Evolutionary conservation across 2,888 invertebrate genomes (phyloP), one percentile per base, ranked within the genome.

Genomic region (Caradrina clavipalpis): DNA sequence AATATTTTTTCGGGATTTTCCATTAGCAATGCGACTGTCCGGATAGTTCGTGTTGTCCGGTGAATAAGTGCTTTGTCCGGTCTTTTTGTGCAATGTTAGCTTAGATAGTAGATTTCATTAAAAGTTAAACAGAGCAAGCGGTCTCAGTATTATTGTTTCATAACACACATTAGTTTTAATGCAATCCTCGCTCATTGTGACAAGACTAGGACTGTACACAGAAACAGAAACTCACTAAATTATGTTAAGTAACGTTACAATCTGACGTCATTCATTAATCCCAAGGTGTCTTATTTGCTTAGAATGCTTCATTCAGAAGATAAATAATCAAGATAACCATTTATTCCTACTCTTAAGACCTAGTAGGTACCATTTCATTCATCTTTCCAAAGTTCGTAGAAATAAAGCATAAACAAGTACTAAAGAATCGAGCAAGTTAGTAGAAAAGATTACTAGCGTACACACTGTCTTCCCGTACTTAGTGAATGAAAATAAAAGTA

Each of bases 1-100:
- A 91, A 93, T 94, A 94, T 94, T 95, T 95, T 95, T 96, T 95
- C 92, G 92, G 94, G 91, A 91, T 92, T 95, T 89, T 93, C 94
- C 95, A 95, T 95, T 95, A 95, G 92, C 92, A 91, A 88, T 91
- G 94, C 90, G 91, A 90, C 91, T 90, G 92, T 89, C 82, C 90
- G 89, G 86, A 90, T 90, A 91, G 92, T 90, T 89, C 88, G 86
- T 86, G 90, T 88, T 87, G 89, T 88, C 87, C 87, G 86, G 84
- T 87, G 88, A 88, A 89, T 89, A 89, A 90, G 88, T 89, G 89
- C 86, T 88, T 87, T 87, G 86, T 85, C 82, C 78, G 83, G 77
- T 85, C 87, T 90, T 89, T 89, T 89, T 89, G 85, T 80, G 73
- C 78, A 80, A 65, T 71, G 78, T 74, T 70, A 72, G 76, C 83